Conservation (phyloP, 2,797 vertebrate species). For the Uromys caudimaculatus region DNA sequence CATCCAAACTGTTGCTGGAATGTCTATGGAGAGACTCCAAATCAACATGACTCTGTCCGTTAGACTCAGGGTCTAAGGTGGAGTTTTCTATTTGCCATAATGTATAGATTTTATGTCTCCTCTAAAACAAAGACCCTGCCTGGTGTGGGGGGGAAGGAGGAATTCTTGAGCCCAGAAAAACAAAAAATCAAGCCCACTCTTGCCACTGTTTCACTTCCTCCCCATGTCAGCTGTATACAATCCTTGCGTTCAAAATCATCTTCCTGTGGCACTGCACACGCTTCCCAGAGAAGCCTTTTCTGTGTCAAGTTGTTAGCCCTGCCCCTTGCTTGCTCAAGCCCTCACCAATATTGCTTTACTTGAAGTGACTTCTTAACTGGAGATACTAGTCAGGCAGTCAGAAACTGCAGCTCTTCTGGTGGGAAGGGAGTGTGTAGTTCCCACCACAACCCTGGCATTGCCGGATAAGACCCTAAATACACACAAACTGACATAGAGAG, state of each 20-base stretch:
- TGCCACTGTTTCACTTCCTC: conserved; percentile 58
- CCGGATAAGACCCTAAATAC: background rate
- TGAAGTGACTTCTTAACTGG: conserved; percentile 53
- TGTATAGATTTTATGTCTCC: conserved; percentile 62
- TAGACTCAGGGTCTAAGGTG: conserved; percentile 50
- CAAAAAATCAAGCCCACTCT: conserved; percentile 82
- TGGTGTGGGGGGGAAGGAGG: background rate
- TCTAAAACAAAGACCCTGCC: conserved; percentile 69
- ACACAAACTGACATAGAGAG: background rate
- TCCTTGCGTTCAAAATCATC: background rate
- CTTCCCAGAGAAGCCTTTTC: conserved; percentile 26
- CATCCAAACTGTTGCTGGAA: conserved; percentile 35
- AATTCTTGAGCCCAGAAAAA: conserved; percentile 86
- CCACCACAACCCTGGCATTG: background rate
- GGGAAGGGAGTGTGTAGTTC: background rate
- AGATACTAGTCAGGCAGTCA: conserved; percentile 1
- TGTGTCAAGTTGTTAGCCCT: background rate
- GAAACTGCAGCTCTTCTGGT: background rate
- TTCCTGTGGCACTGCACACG: background rate
- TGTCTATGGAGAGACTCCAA: conserved; percentile 52
- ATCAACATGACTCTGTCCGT: background rate
- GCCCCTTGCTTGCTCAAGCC: conserved; percentile 55
- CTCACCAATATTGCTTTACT: conserved; percentile 29
- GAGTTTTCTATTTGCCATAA: conserved; percentile 63
- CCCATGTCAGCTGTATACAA: background rate